A percentile compares a stretch with the other conserved stretches of the same genome.
These are phyloP conservation scores for Urechis unicinctus DNA, from an alignment of 2,888 invertebrate species.

Conservation along the genomic window DNA sequence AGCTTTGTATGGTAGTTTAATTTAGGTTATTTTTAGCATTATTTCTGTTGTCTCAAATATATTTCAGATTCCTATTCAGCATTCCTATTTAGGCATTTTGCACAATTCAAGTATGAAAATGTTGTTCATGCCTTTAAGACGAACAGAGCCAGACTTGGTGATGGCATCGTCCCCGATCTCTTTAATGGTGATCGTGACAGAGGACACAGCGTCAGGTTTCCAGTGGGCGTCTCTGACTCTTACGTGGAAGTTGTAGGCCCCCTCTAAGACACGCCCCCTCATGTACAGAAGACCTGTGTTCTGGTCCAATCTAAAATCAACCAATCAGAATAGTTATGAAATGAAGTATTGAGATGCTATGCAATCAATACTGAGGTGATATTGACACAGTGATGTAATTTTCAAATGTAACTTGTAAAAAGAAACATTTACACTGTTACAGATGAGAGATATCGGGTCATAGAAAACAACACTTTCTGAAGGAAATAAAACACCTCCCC, in stretches of 20 bases:
- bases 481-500: no score
- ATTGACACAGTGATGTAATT: no score
- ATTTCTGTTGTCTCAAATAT: no score
- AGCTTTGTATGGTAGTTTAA: no score
- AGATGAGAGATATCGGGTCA: no score
- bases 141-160: constrained; percentile 86
- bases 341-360: no score
- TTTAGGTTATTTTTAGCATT: background rate
- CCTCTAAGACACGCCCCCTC: constrained; percentile 85
- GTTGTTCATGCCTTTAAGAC: constrained; percentile 64
- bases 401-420: no score
- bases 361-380: no score
- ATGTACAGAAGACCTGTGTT: constrained; percentile 93
- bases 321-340: background rate
- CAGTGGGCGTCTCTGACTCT: constrained; percentile 71
- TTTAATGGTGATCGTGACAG: constrained; percentile 62
- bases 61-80: no score
- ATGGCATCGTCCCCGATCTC: constrained; percentile 94
- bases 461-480: no score
- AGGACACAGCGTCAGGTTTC: constrained; percentile 84
- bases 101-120: background rate
- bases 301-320: constrained; percentile 61
- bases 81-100: background rate
- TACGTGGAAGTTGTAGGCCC: constrained; percentile 73
- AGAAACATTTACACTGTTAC: no score